These are phyloP conservation scores for Therioaphis trifolii DNA, from an alignment of 2,888 invertebrate species.

Conservation along the genomic window DNA sequence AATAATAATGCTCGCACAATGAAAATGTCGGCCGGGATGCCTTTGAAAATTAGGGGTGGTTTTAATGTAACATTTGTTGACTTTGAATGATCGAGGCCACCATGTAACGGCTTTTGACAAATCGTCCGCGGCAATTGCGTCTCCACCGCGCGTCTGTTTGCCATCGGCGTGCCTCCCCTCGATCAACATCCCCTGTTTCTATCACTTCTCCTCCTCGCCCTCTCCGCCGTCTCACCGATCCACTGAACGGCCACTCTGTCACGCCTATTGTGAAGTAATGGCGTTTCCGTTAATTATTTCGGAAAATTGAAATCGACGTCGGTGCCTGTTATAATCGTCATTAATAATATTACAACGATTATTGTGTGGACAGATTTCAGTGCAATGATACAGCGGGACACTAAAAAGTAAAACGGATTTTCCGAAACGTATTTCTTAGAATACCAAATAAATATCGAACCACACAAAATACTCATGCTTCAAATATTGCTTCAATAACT, in stretches of 20 bases:
- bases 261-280: slow-evolving; percentile 38
- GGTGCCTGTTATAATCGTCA: slow-evolving; percentile 46
- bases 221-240: neutral
- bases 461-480: no score
- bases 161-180: no score
- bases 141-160: neutral
- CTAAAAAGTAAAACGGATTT: no score
- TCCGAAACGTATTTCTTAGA: no score
- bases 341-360: slow-evolving; percentile 40
- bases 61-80: slow-evolving; percentile 60
- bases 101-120: slow-evolving; percentile 42
- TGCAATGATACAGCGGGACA: neutral
- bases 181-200: no score
- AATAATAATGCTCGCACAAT: slow-evolving; percentile 40
- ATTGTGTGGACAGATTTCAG: slow-evolving; percentile 16
- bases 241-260: neutral
- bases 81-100: slow-evolving; percentile 56
- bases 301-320: slow-evolving; percentile 58
- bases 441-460: no score
- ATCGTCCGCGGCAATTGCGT: slow-evolving; percentile 39
- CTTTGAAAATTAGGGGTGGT: slow-evolving; percentile 36
- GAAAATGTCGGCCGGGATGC: slow-evolving; percentile 30
- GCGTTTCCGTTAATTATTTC: slow-evolving; percentile 57
- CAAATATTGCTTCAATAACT: no score
- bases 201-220: neutral